Base-by-base conservation (phyloP, 2,888 invertebrate species). In the Oscheius sp. region DNA sequence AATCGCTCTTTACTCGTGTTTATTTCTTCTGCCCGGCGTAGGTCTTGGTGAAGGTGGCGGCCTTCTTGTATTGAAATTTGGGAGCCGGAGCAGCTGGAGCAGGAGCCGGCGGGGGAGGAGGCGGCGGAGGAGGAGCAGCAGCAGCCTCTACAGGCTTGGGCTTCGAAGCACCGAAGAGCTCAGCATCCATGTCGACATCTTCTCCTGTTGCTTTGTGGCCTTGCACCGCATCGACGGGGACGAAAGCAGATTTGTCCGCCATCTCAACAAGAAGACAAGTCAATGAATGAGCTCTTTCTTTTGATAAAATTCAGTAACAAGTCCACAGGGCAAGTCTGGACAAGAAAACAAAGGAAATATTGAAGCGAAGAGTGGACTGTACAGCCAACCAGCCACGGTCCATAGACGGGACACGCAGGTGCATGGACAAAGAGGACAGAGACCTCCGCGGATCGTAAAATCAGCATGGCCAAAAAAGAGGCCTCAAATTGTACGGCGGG, bases 11-110 rank as follows among this genome's bases (percentile, higher is more conserved):
- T 58, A 58, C 58, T 58, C 58, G 61, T 41, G 21, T 43, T 43
- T 61, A 61, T 23, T 61, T 61, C 61, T 61, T 61, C 45, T 61
- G 41, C 13, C 61, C 61, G 61, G 61, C 61, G 25, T 61, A 61
- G 61, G 61, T 61, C 43, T 29, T 59, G 59, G n/a, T 41, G 61
- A 43, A 43, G 41, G n/a, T 43, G 41, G 13, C 23, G 18, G 61
- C 21, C 43, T 61, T 41, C 43, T 61, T 61, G 61, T 61, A 61
- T 21, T 61, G 18, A 43, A 61, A 53, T 21, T 61, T 61, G 18
- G 43, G 43, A 25, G 27, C 29, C 16, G 58, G 29, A 58, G 63
- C 63, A 5, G 66, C 7, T 13, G 59, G 7, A 27, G n/a, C n/a
- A 16, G n/a, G n/a, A 5, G 45, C n/a, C n/a, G 61, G 61, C 43